Percentiles rank a stretch among this genome's conserved stretches.
Evolutionary conservation across 2,888 invertebrate genomes (phyloP).

Genomic region (Mythimna lalbum): DNA sequence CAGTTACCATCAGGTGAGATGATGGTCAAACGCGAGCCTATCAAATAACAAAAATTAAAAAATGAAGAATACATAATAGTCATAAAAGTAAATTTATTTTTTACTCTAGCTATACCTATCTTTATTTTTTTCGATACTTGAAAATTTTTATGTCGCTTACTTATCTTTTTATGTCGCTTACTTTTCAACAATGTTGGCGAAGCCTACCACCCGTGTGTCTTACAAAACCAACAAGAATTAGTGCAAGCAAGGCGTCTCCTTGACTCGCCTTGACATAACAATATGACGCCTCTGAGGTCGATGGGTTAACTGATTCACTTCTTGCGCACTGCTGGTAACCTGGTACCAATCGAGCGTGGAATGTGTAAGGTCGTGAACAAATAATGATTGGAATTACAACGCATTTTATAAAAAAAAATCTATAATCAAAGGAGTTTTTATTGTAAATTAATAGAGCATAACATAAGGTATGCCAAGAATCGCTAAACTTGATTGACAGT

Average conservation of each 20-base stretch:
- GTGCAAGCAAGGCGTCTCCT: conserved; percentile 44
- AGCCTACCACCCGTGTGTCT: conserved; percentile 26
- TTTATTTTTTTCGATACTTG: neutral
- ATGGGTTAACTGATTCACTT: conserved; percentile 61
- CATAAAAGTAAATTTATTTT: too few relatives aligned
- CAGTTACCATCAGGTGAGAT: too few relatives aligned
- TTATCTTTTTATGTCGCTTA: too few relatives aligned
- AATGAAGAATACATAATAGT: too few relatives aligned
- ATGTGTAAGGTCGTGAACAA: conserved; percentile 45
- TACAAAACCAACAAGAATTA: conserved; percentile 38
- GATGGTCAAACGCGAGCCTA: too few relatives aligned
- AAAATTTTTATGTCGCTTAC: neutral
- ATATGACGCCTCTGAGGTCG: conserved; percentile 65
- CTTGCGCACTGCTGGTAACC: conserved; percentile 42
- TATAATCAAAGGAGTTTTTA: neutral
- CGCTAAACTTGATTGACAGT: too few relatives aligned
- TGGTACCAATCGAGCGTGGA: conserved; percentile 36
- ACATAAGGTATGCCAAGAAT: too few relatives aligned
- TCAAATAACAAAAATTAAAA: too few relatives aligned
- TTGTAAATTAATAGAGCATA: too few relatives aligned
- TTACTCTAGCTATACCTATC: too few relatives aligned
- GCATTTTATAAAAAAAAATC: neutral
- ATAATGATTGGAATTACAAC: neutral
- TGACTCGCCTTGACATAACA: conserved; percentile 72
- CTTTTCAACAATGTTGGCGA: neutral